Evolutionary conservation across 2,113 vertebrate species (phyloP).

Genomic region (Gambusia affinis): DNA sequence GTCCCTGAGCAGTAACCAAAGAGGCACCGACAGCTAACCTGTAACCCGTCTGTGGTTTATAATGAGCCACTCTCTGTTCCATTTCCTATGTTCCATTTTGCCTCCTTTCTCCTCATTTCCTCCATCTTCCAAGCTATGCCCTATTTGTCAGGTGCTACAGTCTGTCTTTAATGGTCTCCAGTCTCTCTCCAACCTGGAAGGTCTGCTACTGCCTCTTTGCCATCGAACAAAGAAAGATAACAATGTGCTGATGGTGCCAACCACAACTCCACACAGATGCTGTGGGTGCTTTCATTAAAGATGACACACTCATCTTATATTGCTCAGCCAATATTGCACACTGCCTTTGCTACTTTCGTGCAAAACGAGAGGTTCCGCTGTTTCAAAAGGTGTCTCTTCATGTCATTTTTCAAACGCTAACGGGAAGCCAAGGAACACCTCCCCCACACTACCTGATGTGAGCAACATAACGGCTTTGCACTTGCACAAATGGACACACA

Average conservation of each 20-base stretch:
- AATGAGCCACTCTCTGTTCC: slow-evolving; percentile 65
- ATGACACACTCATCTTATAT: slow-evolving; percentile 60
- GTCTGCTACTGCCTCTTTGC: slow-evolving; percentile 50
- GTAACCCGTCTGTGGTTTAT: slow-evolving; percentile 35
- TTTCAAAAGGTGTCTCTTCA: slow-evolving; percentile 49
- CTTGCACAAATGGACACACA: slow-evolving; percentile 11
- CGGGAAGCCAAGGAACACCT: slow-evolving; percentile 48
- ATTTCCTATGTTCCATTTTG: slow-evolving; percentile 38
- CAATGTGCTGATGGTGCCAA: slow-evolving; percentile 69
- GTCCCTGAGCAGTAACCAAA: slow-evolving; percentile 14
- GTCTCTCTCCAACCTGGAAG: slow-evolving; percentile 40
- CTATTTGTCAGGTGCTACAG: slow-evolving; percentile 43
- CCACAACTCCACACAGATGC: slow-evolving; percentile 46
- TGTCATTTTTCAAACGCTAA: slow-evolving; percentile 52
- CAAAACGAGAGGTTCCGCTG: slow-evolving; percentile 38
- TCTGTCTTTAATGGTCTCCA: slow-evolving; percentile 60
- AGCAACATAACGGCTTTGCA: slow-evolving; percentile 25
- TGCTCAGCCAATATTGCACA: slow-evolving; percentile 42
- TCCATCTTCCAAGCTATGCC: slow-evolving; percentile 11
- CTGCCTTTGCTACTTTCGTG: slow-evolving; percentile 28
- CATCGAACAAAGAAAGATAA: slow-evolving; percentile 63
- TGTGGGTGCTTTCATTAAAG: slow-evolving; percentile 57
- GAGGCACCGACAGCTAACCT: slow-evolving; percentile 29
- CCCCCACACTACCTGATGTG: slow-evolving; percentile 43
- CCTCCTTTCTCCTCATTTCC: slow-evolving; percentile 27